phyloP scores from a whole-genome alignment of 2,797 vertebrate species.

The Melanogrammus aeglefinus region DNA sequence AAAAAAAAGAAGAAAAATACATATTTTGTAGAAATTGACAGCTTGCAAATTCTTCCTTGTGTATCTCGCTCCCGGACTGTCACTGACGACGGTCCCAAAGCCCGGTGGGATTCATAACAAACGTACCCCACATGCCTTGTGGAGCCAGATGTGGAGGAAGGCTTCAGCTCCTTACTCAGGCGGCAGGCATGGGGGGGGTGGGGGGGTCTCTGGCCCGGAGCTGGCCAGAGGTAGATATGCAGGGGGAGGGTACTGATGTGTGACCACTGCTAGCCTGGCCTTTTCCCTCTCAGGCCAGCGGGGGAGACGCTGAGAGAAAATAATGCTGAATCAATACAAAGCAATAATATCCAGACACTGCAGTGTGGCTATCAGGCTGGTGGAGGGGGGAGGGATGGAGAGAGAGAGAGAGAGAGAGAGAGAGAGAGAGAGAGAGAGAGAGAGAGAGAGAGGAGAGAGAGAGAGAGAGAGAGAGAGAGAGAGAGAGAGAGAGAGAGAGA shows the following conservation, averaged over 20 bases:
- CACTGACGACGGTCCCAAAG: too few relatives aligned
- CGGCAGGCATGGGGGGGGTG: not conserved
- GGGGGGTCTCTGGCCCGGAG: conserved; percentile 13
- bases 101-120: too few relatives aligned
- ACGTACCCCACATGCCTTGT: not conserved
- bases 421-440: not conserved
- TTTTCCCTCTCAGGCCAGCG: conserved; percentile 62
- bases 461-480: not conserved
- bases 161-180: not conserved
- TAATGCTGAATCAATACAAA: conserved; percentile 77
- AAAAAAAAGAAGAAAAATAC: not conserved
- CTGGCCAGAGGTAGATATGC: conserved; percentile 1
- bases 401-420: not conserved
- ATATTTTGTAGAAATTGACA: not conserved
- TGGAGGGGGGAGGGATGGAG: conserved; percentile 41
- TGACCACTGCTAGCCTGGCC: conserved; percentile 68
- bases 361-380: conserved; percentile 67
- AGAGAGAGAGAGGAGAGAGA: conserved; percentile 16
- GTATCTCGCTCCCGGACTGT: not conserved
- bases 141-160: not conserved
- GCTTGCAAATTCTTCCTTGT: not conserved
- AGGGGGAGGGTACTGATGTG: conserved; percentile 52
- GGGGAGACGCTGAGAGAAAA: conserved; percentile 66
- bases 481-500: conserved; percentile 33
- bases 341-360: conserved; percentile 73